Conservation (phyloP, 2,797 vertebrate species). For the Craterocephalus amniculus region DNA sequence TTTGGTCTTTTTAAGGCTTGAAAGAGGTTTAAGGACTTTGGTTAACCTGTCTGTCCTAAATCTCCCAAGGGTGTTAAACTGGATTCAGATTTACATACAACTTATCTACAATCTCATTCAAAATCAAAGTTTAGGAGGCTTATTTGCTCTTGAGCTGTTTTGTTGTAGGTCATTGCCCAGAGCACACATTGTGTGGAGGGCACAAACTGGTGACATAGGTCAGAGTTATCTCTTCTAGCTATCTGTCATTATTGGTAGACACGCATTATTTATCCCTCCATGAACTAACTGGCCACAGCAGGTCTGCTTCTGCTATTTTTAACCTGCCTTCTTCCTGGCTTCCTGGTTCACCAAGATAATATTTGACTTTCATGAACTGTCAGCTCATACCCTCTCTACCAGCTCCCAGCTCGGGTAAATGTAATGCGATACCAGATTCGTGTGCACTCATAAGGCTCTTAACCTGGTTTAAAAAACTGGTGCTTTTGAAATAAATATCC, state of each 20-base stretch:
- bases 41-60: neutral
- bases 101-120: neutral
- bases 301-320: constrained; percentile 33
- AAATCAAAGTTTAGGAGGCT: neutral
- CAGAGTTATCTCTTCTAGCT: constrained; percentile 22
- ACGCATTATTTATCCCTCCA: constrained; percentile 20
- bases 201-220: constrained; percentile 22
- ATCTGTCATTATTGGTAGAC: constrained; percentile 36
- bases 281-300: constrained; percentile 34
- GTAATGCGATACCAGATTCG: constrained; percentile 33
- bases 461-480: constrained; percentile 31
- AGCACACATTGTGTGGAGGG: constrained; percentile 11
- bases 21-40: neutral
- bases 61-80: neutral
- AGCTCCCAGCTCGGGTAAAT: constrained; percentile 25
- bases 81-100: too few relatives aligned
- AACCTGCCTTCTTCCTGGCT: constrained; percentile 41
- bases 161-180: constrained; percentile 4
- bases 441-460: constrained; percentile 40
- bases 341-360: constrained; percentile 50
- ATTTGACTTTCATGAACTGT: constrained; percentile 55
- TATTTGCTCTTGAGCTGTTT: neutral
- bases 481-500: constrained; percentile 27
- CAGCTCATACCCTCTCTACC: constrained; percentile 31
- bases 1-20: neutral